Percentiles rank a stretch among this genome's conserved stretches.
Conservation (phyloP, 2,888 invertebrate species). For the Amphipyra tragopoginis region DNA sequence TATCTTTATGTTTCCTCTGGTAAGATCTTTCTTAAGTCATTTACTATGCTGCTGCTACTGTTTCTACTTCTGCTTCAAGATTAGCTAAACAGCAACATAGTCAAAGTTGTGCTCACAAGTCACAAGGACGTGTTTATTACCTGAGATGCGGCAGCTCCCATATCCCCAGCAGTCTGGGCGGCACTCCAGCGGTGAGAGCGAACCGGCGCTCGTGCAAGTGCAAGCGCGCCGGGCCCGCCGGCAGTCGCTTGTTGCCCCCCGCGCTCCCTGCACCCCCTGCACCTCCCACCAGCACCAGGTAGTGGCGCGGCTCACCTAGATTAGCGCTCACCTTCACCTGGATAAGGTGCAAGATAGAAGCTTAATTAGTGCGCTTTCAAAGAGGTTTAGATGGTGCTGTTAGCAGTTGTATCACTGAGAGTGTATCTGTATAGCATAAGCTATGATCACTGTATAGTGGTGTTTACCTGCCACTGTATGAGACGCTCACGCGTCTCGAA, state of each 20-base stretch:
- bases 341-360: not conserved
- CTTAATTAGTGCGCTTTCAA: no score
- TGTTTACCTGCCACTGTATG: constrained; percentile 94
- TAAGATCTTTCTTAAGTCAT: no score
- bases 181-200: constrained; percentile 95
- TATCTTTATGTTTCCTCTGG: no score
- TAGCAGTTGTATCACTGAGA: no score
- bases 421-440: no score
- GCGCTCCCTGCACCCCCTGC: constrained; percentile 86
- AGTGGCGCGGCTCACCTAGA: constrained; percentile 77
- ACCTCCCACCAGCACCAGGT: constrained; percentile 75
- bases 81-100: no score
- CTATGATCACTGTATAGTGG: no score
- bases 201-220: constrained; percentile 94
- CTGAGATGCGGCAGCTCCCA: constrained; percentile 93
- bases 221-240: constrained; percentile 94
- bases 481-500: constrained; percentile 96
- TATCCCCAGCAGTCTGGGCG: constrained; percentile 93
- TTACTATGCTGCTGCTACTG: no score
- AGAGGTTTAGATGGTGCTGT: no score
- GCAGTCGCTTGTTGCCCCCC: constrained; percentile 85
- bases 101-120: no score
- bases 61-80: no score
- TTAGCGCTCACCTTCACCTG: constrained; percentile 80
- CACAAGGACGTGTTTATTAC: constrained; percentile 66